Evolutionary conservation across 2,888 invertebrate genomes (phyloP), one percentile per base, ranked within the genome.

Genomic region (Nomada goodeniana): DNA sequence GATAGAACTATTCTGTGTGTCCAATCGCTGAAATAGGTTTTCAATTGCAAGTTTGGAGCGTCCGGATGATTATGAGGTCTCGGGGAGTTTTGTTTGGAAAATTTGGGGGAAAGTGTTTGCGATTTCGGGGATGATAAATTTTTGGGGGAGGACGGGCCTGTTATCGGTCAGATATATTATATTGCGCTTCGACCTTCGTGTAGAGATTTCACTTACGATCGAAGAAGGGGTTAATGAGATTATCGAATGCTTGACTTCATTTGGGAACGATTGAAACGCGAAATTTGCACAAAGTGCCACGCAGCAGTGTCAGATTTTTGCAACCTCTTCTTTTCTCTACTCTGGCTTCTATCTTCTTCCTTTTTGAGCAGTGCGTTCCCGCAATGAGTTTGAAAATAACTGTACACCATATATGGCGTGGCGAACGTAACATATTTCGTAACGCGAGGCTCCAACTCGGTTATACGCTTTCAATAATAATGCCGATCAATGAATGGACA

Each of bases 401-500:
- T 26, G 29, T 76, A 63, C 36, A 57, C 57, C 52, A 44, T 68
- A 53, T 29, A 63, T 13, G 67, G 20, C 15, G 44, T 67, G 53
- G 44, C 29, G 68, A 53, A 47, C 78, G 72, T 72, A 77, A 80
- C 70, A 76, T 71, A 79, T 69, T 79, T 79, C 55, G 70, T 77
- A 77, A 77, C 59, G 53, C 20, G 69, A 70, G 60, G 73, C 60
- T 76, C 76, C 42, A 73, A 63, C 69, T 64, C 50, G 55, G 59
- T 81, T 52, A 52, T 73, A 69, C 72, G 57, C 55, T 61, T 59
- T 60, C 60, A 71, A 75, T 81, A 74, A 78, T 80, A 76, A 78
- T 74, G 53, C 53, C 61, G 74, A 83, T 81, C 74, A 77, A 83
- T 83, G 83, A 80, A 81, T 71, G 81, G 80, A 55, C 80, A 74